Evolutionary conservation across 2,113 vertebrate genomes (phyloP).

Genomic region (Phylloscopus whistleri): DNA sequence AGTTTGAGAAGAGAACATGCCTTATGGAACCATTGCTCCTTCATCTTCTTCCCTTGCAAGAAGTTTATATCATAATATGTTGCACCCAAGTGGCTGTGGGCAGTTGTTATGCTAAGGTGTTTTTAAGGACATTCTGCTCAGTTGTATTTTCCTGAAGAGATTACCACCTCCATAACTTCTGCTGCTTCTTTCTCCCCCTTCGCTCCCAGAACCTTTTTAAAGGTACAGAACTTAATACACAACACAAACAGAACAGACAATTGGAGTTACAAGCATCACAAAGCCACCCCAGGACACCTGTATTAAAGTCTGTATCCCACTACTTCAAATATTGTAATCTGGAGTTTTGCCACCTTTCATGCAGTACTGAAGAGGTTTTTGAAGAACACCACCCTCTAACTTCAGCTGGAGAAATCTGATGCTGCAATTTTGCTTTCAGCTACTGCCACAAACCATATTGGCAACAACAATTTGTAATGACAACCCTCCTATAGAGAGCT

Average conservation of each 20-base stretch:
- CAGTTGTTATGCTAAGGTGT: background rate
- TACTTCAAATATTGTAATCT: background rate
- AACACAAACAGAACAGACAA: too few species aligned
- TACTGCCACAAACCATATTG: background rate
- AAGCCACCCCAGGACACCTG: background rate
- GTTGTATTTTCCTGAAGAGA: background rate
- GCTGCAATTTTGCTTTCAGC: background rate
- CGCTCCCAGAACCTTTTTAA: too few species aligned
- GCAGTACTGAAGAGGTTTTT: background rate
- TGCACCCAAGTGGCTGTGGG: background rate
- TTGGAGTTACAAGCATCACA: too few species aligned
- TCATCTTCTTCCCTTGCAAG: background rate
- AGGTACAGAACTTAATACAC: too few species aligned
- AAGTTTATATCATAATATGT: background rate
- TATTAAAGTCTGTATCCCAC: background rate
- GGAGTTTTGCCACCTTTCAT: background rate
- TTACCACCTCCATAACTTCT: background rate
- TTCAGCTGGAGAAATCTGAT: background rate
- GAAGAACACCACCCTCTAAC: background rate
- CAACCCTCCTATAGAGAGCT: background rate
- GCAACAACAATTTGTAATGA: background rate
- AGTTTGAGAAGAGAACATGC: background rate
- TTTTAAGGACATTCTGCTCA: background rate
- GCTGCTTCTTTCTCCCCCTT: too few species aligned
- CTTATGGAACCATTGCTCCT: background rate